Percentiles rank a stretch among this genome's conserved stretches.
Evolutionary conservation across 2,888 invertebrate genomes (phyloP).

Genomic region (Brassicogethes aeneus): DNA sequence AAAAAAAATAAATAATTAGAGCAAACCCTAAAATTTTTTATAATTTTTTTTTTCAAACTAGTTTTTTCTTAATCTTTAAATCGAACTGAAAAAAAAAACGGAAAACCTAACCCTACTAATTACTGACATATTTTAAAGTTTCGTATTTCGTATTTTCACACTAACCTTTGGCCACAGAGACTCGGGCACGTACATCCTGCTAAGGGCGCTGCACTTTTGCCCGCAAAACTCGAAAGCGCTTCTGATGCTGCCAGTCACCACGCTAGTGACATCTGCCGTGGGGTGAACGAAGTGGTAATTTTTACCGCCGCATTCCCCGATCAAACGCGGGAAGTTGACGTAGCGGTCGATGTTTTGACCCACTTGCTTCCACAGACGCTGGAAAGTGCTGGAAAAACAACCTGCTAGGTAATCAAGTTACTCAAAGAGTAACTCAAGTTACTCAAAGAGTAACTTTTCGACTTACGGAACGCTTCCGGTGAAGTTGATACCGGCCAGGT

Average conservation of each 20-base stretch:
- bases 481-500: constrained; percentile 92
- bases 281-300: constrained; percentile 97
- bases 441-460: not conserved
- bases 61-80: too few relatives aligned
- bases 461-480: constrained; percentile 91
- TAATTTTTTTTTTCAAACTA: too few relatives aligned
- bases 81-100: too few relatives aligned
- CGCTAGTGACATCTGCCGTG: constrained; percentile 74
- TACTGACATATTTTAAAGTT: too few relatives aligned
- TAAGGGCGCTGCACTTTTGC: constrained; percentile 98
- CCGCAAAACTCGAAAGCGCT: constrained; percentile 95
- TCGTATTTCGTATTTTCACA: too few relatives aligned
- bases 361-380: constrained; percentile 86
- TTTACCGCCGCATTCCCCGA: constrained; percentile 98
- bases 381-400: constrained; percentile 65
- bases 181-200: constrained; percentile 91
- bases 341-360: constrained; percentile 80
- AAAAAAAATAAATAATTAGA: too few relatives aligned
- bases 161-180: constrained; percentile 62
- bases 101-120: too few relatives aligned
- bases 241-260: constrained; percentile 75
- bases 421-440: not conserved
- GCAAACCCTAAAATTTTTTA: too few relatives aligned
- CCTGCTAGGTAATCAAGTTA: too few relatives aligned
- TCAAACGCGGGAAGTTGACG: constrained; percentile 83